Evolutionary conservation across 2,113 vertebrate genomes (phyloP).

Genomic region (Hipposideros armiger): DNA sequence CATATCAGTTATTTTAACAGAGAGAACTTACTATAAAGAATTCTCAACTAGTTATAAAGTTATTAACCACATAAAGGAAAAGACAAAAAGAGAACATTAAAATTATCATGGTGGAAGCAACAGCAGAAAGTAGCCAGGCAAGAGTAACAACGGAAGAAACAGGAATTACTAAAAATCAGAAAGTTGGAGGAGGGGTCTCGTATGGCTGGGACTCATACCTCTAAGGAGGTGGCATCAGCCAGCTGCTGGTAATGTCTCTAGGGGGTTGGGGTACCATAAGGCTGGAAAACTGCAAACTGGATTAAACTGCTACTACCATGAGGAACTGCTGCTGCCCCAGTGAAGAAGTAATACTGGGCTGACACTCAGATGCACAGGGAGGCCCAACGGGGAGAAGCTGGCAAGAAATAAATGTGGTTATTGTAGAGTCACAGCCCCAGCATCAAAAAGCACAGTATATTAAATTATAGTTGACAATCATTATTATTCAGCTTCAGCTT

Average conservation of each 20-base stretch:
- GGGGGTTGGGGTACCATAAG: not conserved
- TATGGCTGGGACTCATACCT: not conserved
- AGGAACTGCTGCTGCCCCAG: not conserved
- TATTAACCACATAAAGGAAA: not conserved
- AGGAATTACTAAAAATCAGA: constrained; percentile 40
- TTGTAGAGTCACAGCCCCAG: not conserved
- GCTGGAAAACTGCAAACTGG: not conserved
- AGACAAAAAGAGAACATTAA: constrained; percentile 43
- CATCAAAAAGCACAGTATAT: not conserved
- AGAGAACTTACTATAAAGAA: constrained; percentile 9
- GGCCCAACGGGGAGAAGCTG: not conserved
- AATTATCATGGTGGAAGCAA: constrained; percentile 13
- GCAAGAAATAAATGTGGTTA: not conserved
- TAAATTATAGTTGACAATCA: too few relatives aligned
- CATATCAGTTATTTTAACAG: constrained; percentile 9
- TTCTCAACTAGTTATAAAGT: not conserved
- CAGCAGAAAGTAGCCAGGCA: not conserved
- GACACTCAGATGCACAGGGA: not conserved
- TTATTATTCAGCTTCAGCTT: too few relatives aligned
- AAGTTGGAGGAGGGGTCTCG: not conserved
- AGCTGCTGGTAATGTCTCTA: not conserved
- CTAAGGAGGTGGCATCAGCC: not conserved
- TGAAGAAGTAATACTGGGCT: not conserved
- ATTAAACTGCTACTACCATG: not conserved
- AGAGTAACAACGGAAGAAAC: not conserved